These are phyloP conservation scores for Mionectes olivaceus DNA, from an alignment of 2,797 vertebrate species.

Conservation along the genomic window DNA sequence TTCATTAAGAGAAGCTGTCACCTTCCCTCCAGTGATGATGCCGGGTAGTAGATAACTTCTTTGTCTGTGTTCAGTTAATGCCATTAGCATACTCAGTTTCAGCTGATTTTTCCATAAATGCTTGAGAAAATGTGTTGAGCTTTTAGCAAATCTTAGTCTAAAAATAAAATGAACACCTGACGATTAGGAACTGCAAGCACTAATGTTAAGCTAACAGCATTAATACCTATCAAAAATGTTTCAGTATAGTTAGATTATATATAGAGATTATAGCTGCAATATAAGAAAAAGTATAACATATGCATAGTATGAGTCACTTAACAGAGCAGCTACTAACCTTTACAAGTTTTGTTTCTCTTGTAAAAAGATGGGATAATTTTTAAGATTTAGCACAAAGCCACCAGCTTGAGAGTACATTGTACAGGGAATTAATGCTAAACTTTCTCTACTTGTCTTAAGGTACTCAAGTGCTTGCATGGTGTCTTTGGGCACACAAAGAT, in stretches of 20 bases:
- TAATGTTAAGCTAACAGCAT: background rate
- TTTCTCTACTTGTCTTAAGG: background rate
- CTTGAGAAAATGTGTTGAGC: background rate
- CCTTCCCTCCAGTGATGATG: background rate
- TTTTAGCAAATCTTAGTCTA: constrained; percentile 7
- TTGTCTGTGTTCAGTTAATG: background rate
- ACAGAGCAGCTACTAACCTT: background rate
- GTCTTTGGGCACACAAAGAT: background rate
- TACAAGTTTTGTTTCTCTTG: background rate
- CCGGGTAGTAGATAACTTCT: background rate
- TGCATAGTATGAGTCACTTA: background rate
- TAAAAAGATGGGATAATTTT: background rate
- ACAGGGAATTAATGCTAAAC: background rate
- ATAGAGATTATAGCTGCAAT: no score
- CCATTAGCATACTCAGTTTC: background rate
- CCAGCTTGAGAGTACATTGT: background rate
- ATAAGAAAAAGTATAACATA: background rate
- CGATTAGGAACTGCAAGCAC: background rate
- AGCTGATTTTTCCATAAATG: background rate
- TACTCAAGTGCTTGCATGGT: background rate
- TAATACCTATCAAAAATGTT: background rate
- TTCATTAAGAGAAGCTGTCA: background rate
- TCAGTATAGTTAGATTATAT: background rate
- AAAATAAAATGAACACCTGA: background rate
- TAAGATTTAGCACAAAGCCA: background rate